These are phyloP conservation scores for Hymenopus coronatus DNA, from an alignment of 2,888 invertebrate genomes.

Conservation along the genomic window DNA sequence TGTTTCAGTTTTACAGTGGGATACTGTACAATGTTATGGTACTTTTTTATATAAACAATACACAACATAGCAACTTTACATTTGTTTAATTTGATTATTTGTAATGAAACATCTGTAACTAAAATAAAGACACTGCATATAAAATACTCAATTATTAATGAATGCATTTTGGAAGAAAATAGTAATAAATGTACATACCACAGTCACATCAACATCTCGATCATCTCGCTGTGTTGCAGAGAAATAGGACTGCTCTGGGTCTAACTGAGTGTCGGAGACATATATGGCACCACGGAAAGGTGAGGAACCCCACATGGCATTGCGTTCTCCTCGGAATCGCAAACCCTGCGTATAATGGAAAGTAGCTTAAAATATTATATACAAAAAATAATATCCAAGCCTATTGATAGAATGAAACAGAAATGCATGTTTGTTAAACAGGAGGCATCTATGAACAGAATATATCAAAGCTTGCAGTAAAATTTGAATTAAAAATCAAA, in stretches of 20 bases:
- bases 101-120: neutral
- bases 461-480: too few relatives aligned
- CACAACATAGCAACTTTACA: too few relatives aligned
- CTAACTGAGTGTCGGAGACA: neutral
- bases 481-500: too few relatives aligned
- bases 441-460: too few relatives aligned
- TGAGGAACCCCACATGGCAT: neutral
- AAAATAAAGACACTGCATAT: neutral
- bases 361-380: neutral
- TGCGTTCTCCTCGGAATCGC: neutral
- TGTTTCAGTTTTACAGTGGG: too few relatives aligned
- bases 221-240: neutral
- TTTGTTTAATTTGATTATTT: neutral
- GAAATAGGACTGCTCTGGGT: neutral
- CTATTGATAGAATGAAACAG: too few relatives aligned
- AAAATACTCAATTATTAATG: neutral
- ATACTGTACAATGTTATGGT: too few relatives aligned
- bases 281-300: neutral
- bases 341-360: neutral
- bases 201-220: neutral
- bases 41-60: too few relatives aligned
- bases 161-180: too few relatives aligned
- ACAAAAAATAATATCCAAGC: too few relatives aligned
- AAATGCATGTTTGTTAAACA: too few relatives aligned
- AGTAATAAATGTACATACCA: neutral